Conservation (phyloP, 1,140 invertebrate genomes). For the Papilio dardanus region DNA sequence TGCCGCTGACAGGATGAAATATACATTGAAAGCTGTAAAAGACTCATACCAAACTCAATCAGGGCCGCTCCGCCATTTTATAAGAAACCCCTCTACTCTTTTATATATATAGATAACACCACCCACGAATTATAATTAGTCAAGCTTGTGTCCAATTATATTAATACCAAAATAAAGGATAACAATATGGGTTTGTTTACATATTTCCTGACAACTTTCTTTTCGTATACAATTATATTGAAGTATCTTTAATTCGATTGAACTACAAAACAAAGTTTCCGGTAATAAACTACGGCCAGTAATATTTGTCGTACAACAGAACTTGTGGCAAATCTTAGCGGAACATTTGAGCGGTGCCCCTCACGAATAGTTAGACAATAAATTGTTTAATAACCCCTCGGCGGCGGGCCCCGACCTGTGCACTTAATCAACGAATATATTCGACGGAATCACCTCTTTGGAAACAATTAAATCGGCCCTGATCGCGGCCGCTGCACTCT, state of each 20-base stretch:
- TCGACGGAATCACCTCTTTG: constrained; percentile 73
- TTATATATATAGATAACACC: no score
- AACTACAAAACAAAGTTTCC: constrained; percentile 59
- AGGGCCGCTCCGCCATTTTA: constrained; percentile 53
- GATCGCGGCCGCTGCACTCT: constrained; percentile 64
- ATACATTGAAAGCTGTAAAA: constrained; percentile 77
- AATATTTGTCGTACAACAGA: constrained; percentile 61
- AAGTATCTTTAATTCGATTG: background rate
- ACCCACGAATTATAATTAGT: no score
- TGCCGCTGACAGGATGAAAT: constrained; percentile 77
- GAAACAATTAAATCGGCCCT: constrained; percentile 75
- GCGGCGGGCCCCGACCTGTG: constrained; percentile 61
- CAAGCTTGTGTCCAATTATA: no score
- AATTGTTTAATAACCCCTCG: constrained; percentile 79
- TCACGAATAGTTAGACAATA: constrained; percentile 77
- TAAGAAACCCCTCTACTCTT: constrained; percentile 58
- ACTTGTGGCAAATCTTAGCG: constrained; percentile 70
- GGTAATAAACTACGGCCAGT: constrained; percentile 59
- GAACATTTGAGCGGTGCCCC: constrained; percentile 66
- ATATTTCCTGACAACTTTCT: no score
- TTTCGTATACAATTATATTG: no score
- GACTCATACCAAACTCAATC: constrained; percentile 71
- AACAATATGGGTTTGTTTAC: no score
- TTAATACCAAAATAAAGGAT: no score
- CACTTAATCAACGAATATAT: constrained; percentile 76